phyloP scores from a whole-genome alignment of 2,888 invertebrate species.

The Uropetala carovei region DNA sequence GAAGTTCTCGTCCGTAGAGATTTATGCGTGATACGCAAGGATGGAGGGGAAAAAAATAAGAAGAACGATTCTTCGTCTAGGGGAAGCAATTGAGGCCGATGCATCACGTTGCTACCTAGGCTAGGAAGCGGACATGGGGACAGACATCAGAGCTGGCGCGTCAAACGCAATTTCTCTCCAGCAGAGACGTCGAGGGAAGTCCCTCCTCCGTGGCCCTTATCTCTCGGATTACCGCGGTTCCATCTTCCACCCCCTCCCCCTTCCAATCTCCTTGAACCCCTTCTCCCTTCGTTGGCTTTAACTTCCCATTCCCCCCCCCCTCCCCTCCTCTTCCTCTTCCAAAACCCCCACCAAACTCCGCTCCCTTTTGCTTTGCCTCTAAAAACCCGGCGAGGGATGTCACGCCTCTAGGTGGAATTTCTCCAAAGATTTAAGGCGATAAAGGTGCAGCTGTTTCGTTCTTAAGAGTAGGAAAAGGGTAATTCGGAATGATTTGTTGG shows the following conservation, averaged over 20 bases:
- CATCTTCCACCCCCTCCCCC: background rate
- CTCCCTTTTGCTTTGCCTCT: no score
- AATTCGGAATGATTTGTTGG: no score
- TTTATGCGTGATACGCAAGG: background rate
- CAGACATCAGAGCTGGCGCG: background rate
- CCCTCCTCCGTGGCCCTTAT: background rate
- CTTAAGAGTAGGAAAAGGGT: no score
- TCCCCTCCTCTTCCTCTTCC: no score
- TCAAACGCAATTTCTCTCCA: slow-evolving; percentile 10
- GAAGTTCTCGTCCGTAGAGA: background rate
- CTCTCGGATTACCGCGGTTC: background rate
- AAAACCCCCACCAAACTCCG: no score
- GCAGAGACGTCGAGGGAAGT: slow-evolving; percentile 2
- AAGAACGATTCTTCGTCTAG: background rate
- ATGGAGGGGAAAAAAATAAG: background rate
- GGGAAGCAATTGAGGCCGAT: background rate
- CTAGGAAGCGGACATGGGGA: background rate
- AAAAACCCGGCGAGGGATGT: no score
- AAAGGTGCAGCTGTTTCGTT: no score
- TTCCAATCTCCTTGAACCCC: no score
- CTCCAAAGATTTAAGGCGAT: no score
- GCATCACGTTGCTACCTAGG: background rate
- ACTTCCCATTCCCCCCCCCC: no score
- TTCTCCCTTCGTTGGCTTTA: no score
- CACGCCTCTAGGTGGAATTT: no score